These are phyloP conservation scores for Drosophila triauraria DNA, from an alignment of 1,140 invertebrate species.

Conservation along the genomic window DNA sequence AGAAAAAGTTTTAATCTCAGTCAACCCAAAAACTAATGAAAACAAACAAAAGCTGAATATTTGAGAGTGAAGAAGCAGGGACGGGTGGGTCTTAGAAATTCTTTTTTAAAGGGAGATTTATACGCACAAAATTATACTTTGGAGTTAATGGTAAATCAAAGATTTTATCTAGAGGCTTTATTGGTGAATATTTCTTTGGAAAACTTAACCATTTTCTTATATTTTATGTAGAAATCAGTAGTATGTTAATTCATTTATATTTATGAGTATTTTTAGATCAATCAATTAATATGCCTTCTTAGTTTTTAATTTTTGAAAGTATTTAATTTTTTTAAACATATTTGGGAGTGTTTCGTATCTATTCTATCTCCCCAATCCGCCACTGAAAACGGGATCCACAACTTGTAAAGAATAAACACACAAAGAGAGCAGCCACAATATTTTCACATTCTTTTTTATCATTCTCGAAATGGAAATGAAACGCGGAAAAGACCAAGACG, in stretches of 20 bases:
- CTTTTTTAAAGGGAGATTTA: background rate
- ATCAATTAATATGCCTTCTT: background rate
- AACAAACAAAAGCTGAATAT: conserved; percentile 47
- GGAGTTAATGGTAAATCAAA: background rate
- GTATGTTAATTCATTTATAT: background rate
- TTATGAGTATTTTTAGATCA: background rate
- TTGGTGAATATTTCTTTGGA: background rate
- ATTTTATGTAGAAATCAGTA: background rate
- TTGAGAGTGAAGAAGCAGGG: conserved; percentile 10
- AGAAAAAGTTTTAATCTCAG: conserved; percentile 39
- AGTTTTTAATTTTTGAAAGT: too few relatives aligned
- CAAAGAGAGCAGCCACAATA: conserved; percentile 70
- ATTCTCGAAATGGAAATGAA: conserved; percentile 73
- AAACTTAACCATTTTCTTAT: background rate
- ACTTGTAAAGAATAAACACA: conserved; percentile 64
- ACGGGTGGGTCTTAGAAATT: too few relatives aligned
- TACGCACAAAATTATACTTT: background rate
- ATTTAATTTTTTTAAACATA: background rate
- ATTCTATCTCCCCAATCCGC: background rate
- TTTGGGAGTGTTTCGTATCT: background rate
- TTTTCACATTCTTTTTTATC: conserved; percentile 60
- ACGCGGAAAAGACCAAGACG: conserved; percentile 34
- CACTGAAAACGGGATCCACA: conserved; percentile 30
- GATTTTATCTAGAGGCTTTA: background rate
- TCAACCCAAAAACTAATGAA: conserved; percentile 9